Conservation (phyloP, 1,140 invertebrate species). For the Meloidogyne floridensis region DNA sequence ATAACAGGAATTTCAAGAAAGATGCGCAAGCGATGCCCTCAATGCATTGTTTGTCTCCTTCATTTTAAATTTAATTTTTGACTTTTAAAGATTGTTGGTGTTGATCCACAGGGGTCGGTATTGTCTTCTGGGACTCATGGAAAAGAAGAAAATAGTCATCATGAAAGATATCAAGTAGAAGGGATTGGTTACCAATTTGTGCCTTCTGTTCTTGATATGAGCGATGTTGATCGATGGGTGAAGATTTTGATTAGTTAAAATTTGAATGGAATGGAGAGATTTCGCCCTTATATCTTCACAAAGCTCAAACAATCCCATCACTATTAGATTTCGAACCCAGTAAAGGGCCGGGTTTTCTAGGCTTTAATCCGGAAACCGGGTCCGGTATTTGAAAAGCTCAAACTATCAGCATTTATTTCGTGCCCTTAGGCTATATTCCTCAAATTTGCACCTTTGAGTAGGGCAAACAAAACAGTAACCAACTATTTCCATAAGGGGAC, state of each 20-base stretch:
- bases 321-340: too few relatives aligned
- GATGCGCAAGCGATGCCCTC: constrained; percentile 76
- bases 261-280: too few relatives aligned
- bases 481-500: too few relatives aligned
- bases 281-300: too few relatives aligned
- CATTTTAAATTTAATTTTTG: not conserved
- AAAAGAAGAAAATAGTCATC: constrained; percentile 73
- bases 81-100: constrained; percentile 75
- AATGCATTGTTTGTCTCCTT: constrained; percentile 67
- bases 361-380: too few relatives aligned
- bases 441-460: too few relatives aligned
- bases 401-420: too few relatives aligned
- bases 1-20: constrained; percentile 79
- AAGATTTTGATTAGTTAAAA: constrained; percentile 63
- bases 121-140: constrained; percentile 71
- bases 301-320: too few relatives aligned
- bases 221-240: constrained; percentile 50
- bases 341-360: too few relatives aligned
- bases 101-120: constrained; percentile 84
- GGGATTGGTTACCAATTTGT: constrained; percentile 91
- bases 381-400: too few relatives aligned
- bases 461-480: too few relatives aligned
- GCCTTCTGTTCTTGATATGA: constrained; percentile 79
- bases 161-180: constrained; percentile 80
- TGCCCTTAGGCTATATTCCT: too few relatives aligned